Percentiles rank a stretch among this genome's conserved stretches.
phyloP scores from a whole-genome alignment of 1,140 invertebrate genomes.

The Ceratina japonica region DNA sequence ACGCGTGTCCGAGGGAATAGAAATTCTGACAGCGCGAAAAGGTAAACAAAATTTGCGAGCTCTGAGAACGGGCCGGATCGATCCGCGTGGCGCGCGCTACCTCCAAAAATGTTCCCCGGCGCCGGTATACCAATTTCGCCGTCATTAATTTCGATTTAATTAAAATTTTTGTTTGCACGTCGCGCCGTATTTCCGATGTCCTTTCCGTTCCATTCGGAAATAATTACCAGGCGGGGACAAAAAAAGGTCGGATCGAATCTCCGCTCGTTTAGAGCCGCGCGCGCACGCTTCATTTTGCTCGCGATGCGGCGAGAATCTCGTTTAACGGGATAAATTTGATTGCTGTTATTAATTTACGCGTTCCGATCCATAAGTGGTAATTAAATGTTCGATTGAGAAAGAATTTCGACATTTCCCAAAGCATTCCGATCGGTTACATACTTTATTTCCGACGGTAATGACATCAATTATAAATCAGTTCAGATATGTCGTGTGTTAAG shows the following conservation, averaged over 20 bases:
- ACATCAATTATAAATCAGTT: no score
- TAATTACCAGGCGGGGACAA: background rate
- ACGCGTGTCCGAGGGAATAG: slow-evolving; percentile 32
- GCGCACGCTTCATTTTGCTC: background rate
- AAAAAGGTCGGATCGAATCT: background rate
- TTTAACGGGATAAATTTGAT: background rate
- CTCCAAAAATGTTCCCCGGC: slow-evolving; percentile 22
- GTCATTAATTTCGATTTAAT: slow-evolving; percentile 37
- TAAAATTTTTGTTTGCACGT: slow-evolving; percentile 28
- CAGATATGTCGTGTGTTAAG: no score
- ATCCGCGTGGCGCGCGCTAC: no score
- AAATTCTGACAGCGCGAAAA: slow-evolving; percentile 36
- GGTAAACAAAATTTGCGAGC: slow-evolving; percentile 43
- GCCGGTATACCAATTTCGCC: background rate
- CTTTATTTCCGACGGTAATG: no score
- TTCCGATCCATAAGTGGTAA: no score
- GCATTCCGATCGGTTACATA: no score
- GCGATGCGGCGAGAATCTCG: background rate
- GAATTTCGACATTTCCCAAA: background rate
- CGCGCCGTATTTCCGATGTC: background rate
- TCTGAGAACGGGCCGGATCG: background rate
- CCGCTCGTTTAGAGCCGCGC: background rate
- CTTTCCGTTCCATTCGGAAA: background rate
- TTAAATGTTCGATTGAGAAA: no score
- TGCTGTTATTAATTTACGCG: no score